Base-by-base conservation (phyloP, 2,888 invertebrate genomes). In the Dryomyza anilis region DNA sequence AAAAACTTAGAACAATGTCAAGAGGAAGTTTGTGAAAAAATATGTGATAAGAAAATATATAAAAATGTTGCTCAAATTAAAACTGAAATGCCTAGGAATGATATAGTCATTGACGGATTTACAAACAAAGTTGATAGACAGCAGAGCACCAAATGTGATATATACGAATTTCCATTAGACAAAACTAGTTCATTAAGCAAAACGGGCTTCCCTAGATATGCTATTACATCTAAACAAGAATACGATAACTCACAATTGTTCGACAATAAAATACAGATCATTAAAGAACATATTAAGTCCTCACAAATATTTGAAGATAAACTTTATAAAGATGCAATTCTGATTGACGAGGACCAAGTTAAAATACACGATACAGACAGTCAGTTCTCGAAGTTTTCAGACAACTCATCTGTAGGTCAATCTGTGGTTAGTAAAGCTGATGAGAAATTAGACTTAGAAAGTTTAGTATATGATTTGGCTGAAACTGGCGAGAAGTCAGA, bases 11-110 rank as follows among this genome's bases (percentile, higher is more conserved):
- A 63, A 29, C 29, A 63, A 29, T 23, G 3, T 43, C 27, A 33
- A 45, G 82, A 81, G 69, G 74, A 72, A 39, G 69, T 74, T 16
- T 80, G 74, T 56, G 82, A 82, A 72, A 72, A 70, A 52, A 72
- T 66, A 67, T 78, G 77, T 70, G 70, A 74, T 33, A 79, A 75
- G 64, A 74, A 71, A 39, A 74, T 64, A 55, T 69, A 79, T 27
- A 67, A 66, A 36, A 70, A 75, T 61, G 68, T 78, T 68, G 69
- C 78, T 33, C 69, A 73, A 66, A 60, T 62, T 23, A 45, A 48
- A 52, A n/a, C n/a, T n/a, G n/a, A n/a, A n/a, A n/a, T n/a, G n/a
- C n/a, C n/a, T n/a, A 58, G 63, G 59, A 6, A 58, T 10, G 23
- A 67, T 27, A 27, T 19, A 23, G 61, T 57, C 10, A 10, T 21